Conservation (phyloP, 2,797 vertebrate genomes). For the Cuniculus paca region DNA sequence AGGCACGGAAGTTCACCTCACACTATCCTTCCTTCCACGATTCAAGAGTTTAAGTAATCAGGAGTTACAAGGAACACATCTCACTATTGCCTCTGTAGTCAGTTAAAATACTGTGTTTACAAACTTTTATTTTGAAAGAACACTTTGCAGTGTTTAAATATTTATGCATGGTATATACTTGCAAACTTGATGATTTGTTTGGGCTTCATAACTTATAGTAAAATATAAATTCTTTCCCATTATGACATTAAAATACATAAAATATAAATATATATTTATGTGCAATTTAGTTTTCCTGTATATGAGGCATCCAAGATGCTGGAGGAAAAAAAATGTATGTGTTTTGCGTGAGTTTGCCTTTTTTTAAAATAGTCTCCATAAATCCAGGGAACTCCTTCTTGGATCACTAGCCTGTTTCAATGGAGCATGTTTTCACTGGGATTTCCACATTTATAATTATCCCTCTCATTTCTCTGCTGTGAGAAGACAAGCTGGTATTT, state of each 20-base stretch:
- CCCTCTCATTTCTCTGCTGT: conserved; percentile 89
- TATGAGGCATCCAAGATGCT: conserved; percentile 83
- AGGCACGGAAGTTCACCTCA: background rate
- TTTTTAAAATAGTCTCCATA: conserved; percentile 88
- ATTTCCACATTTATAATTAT: conserved; percentile 93
- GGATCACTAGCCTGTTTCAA: conserved; percentile 89
- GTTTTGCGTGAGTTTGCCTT: conserved; percentile 87
- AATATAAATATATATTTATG: background rate
- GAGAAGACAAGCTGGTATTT: conserved; percentile 92
- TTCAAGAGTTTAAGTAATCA: conserved; percentile 64
- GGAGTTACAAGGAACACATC: conserved; percentile 50
- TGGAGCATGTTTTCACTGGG: conserved; percentile 91
- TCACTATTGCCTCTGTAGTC: conserved; percentile 62
- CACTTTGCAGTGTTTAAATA: conserved; percentile 87
- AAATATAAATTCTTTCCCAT: conserved; percentile 86
- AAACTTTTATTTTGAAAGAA: conserved; percentile 85
- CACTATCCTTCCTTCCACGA: conserved; percentile 49
- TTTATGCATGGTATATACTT: conserved; percentile 82
- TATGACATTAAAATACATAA: conserved; percentile 80
- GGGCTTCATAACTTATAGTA: conserved; percentile 80
- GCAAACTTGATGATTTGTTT: conserved; percentile 86
- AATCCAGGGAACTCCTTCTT: conserved; percentile 89
- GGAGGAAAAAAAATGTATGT: conserved; percentile 87
- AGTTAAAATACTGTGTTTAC: conserved; percentile 85
- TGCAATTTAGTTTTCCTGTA: conserved; percentile 83